phyloP scores from a whole-genome alignment of 1,140 invertebrate genomes.

The Agrypnia vestita region DNA sequence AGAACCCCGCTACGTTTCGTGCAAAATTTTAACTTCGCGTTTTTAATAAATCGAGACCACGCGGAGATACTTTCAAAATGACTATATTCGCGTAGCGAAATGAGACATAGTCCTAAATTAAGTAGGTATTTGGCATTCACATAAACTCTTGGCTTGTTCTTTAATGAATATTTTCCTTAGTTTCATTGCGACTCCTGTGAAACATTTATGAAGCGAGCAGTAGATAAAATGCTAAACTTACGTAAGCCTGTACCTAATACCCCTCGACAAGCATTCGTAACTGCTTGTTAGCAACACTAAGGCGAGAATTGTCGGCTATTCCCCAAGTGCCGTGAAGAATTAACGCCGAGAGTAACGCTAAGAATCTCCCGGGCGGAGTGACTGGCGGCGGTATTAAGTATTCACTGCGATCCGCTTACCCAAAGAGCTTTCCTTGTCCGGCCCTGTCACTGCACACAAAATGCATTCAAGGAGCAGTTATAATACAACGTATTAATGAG shows the following conservation, averaged over 20 bases:
- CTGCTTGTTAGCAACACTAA: slow-evolving; percentile 23
- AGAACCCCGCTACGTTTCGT: too few species aligned
- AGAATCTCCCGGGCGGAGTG: not conserved
- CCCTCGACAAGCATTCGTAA: slow-evolving; percentile 8
- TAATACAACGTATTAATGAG: not conserved
- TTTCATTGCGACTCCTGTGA: slow-evolving; percentile 14
- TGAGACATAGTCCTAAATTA: too few species aligned
- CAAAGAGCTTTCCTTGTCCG: not conserved
- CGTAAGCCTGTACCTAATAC: slow-evolving; percentile 40
- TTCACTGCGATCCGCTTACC: slow-evolving; percentile 4
- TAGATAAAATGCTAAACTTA: slow-evolving; percentile 37
- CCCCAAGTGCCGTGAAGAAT: slow-evolving; percentile 8
- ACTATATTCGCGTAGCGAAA: too few species aligned
- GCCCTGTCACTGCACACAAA: not conserved
- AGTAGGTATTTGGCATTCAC: too few species aligned
- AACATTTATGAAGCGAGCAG: not conserved
- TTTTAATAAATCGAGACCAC: too few species aligned
- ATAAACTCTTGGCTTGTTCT: too few species aligned
- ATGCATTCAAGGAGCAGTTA: not conserved
- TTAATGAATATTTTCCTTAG: slow-evolving; percentile 16
- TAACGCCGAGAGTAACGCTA: slow-evolving; percentile 21
- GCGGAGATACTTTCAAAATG: too few species aligned
- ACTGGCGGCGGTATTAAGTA: not conserved
- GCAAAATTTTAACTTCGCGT: too few species aligned
- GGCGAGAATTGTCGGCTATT: slow-evolving; percentile 38